Conservation (phyloP, 2,888 invertebrate genomes). For the Sycophila texana region DNA sequence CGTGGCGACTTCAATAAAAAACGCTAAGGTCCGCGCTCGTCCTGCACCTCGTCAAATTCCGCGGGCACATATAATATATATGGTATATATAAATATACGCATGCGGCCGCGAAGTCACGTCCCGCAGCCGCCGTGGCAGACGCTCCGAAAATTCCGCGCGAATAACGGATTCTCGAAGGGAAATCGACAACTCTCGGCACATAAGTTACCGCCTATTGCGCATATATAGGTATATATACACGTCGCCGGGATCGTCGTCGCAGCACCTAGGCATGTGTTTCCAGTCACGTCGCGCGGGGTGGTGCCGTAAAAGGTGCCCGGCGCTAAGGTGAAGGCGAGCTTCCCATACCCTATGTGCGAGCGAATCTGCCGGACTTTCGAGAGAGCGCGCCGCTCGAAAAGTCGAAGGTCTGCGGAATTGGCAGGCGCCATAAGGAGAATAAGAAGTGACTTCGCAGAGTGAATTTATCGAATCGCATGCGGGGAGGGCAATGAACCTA, state of each 20-base stretch:
- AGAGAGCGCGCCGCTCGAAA: too few relatives aligned
- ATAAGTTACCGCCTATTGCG: neutral
- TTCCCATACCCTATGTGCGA: too few relatives aligned
- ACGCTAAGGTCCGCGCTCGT: neutral
- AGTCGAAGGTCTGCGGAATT: too few relatives aligned
- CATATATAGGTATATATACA: neutral
- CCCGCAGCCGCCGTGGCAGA: neutral
- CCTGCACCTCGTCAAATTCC: neutral
- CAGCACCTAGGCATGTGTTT: neutral
- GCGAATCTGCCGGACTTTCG: too few relatives aligned
- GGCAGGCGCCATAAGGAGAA: too few relatives aligned
- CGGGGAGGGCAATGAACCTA: too few relatives aligned
- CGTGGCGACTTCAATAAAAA: neutral
- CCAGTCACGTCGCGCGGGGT: conserved; percentile 16
- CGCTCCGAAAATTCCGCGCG: neutral
- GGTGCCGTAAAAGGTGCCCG: neutral
- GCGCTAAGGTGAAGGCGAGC: too few relatives aligned
- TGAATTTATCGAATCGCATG: too few relatives aligned
- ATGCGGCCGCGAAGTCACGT: conserved; percentile 12
- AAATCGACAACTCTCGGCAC: conserved; percentile 11
- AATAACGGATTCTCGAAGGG: conserved; percentile 15
- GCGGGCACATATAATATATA: neutral
- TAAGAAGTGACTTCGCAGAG: too few relatives aligned
- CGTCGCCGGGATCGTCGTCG: neutral
- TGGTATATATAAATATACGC: neutral